Evolutionary conservation across 2,113 vertebrate genomes (phyloP).

Genomic region (Circaetus cinerascens): DNA sequence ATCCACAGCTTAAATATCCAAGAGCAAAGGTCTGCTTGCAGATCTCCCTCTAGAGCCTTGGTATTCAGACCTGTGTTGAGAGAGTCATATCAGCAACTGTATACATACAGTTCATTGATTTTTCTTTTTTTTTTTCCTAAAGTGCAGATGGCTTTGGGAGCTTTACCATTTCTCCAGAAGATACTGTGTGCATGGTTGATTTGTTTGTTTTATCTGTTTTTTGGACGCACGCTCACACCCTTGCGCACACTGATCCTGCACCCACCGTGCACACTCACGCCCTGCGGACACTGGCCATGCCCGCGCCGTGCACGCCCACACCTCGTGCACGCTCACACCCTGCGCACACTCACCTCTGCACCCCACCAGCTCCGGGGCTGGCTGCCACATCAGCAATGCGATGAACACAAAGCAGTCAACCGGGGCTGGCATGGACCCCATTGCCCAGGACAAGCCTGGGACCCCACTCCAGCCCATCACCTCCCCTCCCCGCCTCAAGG

Average conservation of each 20-base stretch:
- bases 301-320: no score
- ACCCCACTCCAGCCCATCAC: background rate
- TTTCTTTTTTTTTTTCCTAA: background rate
- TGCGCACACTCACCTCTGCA: no score
- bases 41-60: background rate
- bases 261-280: no score
- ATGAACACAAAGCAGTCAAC: background rate
- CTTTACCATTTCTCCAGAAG: background rate
- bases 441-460: rapidly evolving
- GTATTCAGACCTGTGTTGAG: background rate
- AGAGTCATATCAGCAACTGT: background rate
- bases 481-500: rapidly evolving
- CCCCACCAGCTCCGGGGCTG: background rate
- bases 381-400: background rate
- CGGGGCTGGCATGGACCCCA: background rate
- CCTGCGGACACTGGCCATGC: no score
- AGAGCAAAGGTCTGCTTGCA: background rate
- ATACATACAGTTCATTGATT: background rate
- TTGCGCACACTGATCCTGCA: no score
- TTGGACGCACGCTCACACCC: no score
- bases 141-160: background rate
- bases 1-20: background rate
- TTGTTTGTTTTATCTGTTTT: background rate
- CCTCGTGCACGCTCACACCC: no score
- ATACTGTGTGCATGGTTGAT: background rate